Base-by-base conservation (phyloP, 2,113 vertebrate genomes). In the Python bivittatus region DNA sequence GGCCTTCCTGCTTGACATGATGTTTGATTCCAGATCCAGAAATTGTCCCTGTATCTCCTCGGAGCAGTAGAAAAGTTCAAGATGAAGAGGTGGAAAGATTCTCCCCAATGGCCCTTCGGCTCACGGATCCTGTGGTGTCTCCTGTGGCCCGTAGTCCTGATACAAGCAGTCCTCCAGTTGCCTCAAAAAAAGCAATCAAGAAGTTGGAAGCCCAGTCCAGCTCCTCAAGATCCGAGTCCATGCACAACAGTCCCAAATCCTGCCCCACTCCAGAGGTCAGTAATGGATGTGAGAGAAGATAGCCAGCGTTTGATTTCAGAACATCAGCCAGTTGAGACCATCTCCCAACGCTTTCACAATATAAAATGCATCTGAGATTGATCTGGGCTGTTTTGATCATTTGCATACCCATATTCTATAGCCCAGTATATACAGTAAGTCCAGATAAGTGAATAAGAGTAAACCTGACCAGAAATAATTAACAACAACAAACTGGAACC, bases 211-310 rank as follows among this genome's bases (percentile, higher is more conserved):
- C 97, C 84, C 96, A 97, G 83, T 97, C 97, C 23, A 98, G 88
- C 90, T 98, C 98, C 89, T 98, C 98, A 29, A 98, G 97, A 92
- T 98, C 98, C 0, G 98, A 99, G 95, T 98, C 98, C 44, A 93
- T 98, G 87, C 98, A 98, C 91, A 99, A 98, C 94, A 99, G 98
- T n/a, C 98, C 98, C 92, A 99, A 99, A 95, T 98, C 98, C 8
- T 99, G 99, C 94, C 98, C 98, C 0, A 99, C 99, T 1, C 99
- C 99, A 0, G 99, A 99, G 98, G 99, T 99, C 96, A 97, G 97
- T 97, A 2, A 91, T 60, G 88, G 44, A 23, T 33, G 0, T 7
- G n/a, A 38, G 29, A 20, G 2, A 10, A 57, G 20, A 38, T 53
- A 12, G 22, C 84, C 27, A 38, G 4, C 9, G 23, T 44, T 20